phyloP scores from a whole-genome alignment of 2,113 vertebrate genomes.

The Perca fluviatilis region DNA sequence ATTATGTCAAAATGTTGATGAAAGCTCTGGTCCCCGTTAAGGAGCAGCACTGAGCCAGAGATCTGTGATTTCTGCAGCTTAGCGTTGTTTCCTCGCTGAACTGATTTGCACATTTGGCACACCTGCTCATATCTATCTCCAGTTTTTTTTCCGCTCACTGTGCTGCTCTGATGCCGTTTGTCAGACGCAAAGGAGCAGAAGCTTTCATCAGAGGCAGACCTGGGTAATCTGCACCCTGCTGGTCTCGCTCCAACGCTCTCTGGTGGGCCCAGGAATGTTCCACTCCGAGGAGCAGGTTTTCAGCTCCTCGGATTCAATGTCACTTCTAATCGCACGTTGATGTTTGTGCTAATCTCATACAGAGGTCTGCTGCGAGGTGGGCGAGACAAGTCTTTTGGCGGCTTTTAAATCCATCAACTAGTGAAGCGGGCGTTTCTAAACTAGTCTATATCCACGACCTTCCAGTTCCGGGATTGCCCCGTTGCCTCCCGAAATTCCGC shows the following conservation, averaged over 20 bases:
- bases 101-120: constrained; percentile 69
- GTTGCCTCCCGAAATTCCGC: no score
- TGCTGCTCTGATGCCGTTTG: constrained; percentile 50
- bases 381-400: constrained; percentile 21
- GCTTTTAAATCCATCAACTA: constrained; percentile 46
- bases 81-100: constrained; percentile 42
- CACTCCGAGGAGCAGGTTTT: constrained; percentile 52
- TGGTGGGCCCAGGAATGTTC: constrained; percentile 70
- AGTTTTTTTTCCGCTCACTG: constrained; percentile 23
- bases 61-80: constrained; percentile 57
- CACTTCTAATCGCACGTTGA: constrained; percentile 64
- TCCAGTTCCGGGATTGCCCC: no score
- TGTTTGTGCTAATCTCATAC: constrained; percentile 62
- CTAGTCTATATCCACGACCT: no score
- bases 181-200: constrained; percentile 57
- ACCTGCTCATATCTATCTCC: constrained; percentile 66
- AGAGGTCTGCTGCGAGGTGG: constrained; percentile 36
- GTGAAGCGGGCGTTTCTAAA: constrained; percentile 37
- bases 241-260: constrained; percentile 64
- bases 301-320: constrained; percentile 62
- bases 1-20: constrained; percentile 71
- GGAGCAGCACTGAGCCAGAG: constrained; percentile 38
- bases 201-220: constrained; percentile 61
- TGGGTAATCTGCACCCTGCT: constrained; percentile 66
- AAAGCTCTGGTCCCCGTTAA: constrained; percentile 49